phyloP scores from a whole-genome alignment of 2,797 vertebrate genomes.

The Helostoma temminkii region DNA sequence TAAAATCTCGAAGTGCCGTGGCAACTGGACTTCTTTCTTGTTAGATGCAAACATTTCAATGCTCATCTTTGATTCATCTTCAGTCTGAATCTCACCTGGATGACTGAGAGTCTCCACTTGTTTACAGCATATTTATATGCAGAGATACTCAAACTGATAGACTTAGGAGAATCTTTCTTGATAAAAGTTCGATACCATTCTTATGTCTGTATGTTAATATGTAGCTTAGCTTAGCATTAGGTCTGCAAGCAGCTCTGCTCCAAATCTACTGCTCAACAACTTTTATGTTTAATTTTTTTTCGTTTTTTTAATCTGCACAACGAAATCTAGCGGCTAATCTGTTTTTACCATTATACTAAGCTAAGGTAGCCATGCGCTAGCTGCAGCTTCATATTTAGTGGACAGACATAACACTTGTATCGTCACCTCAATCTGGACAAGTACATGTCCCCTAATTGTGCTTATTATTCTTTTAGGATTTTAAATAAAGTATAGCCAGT shows the following conservation, averaged over 20 bases:
- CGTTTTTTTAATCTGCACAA: background rate
- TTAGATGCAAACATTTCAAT: too few relatives aligned
- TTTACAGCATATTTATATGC: constrained; percentile 5
- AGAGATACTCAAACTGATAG: background rate
- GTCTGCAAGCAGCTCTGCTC: background rate
- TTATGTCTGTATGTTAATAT: too few relatives aligned
- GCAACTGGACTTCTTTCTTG: too few relatives aligned
- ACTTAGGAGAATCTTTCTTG: background rate
- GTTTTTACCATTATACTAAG: background rate
- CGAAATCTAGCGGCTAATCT: too few relatives aligned
- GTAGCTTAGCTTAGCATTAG: constrained; percentile 28
- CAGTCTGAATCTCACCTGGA: too few relatives aligned
- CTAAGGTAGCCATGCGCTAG: background rate
- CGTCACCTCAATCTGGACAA: background rate
- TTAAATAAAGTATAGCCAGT: background rate
- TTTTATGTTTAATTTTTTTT: background rate
- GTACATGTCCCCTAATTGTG: background rate
- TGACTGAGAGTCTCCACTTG: too few relatives aligned
- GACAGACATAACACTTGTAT: background rate
- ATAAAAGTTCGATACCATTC: background rate
- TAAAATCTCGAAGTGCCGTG: too few relatives aligned
- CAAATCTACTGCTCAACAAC: background rate
- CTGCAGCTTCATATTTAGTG: background rate
- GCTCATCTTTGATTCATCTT: too few relatives aligned
- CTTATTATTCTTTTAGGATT: background rate